Percentiles rank a stretch among this genome's conserved stretches.
Evolutionary conservation across 2,113 vertebrate species (phyloP).

Genomic region (Cephalopholis sonnerati): DNA sequence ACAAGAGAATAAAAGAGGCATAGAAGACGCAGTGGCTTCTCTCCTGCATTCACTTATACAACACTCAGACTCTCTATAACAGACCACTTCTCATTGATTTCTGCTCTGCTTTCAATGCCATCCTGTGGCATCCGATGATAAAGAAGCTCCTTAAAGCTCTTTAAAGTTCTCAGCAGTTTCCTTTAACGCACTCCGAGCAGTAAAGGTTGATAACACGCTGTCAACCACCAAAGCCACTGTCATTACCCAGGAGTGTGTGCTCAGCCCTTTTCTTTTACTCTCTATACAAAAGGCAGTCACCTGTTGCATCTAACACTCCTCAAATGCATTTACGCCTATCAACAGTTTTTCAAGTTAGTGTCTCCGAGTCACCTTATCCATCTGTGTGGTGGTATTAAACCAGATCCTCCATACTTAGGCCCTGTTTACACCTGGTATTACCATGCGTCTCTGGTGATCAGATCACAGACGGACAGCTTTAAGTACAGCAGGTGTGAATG

Average conservation of each 20-base stretch:
- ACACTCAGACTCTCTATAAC: constrained; percentile 15
- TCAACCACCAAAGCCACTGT: constrained; percentile 7
- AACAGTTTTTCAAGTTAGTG: not conserved
- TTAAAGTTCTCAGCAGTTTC: constrained; percentile 39
- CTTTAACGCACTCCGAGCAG: constrained; percentile 20
- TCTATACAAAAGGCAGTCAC: constrained; percentile 8
- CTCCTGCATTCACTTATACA: constrained; percentile 19
- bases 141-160: constrained; percentile 35
- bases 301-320: not conserved
- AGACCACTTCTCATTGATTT: constrained; percentile 57
- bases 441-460: too few species aligned
- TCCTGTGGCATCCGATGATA: constrained; percentile 30
- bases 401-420: not conserved
- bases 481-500: too few species aligned
- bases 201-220: constrained; percentile 39
- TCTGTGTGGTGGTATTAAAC: not conserved
- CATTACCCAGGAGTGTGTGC: constrained; percentile 2
- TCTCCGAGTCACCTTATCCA: not conserved
- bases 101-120: constrained; percentile 26
- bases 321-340: not conserved
- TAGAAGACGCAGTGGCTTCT: constrained; percentile 15
- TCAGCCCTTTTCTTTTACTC: constrained; percentile 33
- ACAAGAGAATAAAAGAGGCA: constrained; percentile 16
- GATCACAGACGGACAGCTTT: too few species aligned
- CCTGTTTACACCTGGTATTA: too few species aligned